phyloP scores from a whole-genome alignment of 2,797 vertebrate genomes.

The Ataeniobius toweri region DNA sequence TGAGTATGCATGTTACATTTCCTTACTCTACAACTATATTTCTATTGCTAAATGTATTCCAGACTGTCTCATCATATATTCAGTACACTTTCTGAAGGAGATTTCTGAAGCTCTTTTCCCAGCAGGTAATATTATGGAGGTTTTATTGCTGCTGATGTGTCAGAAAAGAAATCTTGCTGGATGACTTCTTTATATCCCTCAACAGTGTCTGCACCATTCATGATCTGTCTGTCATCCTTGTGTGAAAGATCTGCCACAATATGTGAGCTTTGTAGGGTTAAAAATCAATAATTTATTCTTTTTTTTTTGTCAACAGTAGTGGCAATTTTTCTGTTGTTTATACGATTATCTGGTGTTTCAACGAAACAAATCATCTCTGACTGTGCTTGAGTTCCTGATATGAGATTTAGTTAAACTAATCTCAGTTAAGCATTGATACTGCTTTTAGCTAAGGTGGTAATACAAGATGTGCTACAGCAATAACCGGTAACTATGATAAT shows the following conservation, averaged over 20 bases:
- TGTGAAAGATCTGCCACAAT: neutral
- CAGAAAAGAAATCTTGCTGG: neutral
- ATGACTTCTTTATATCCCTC: conserved; percentile 8
- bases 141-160: conserved; percentile 15
- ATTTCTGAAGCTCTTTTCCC: neutral
- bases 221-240: neutral
- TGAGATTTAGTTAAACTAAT: neutral
- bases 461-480: neutral
- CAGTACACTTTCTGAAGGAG: neutral
- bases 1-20: conserved; percentile 3
- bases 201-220: neutral
- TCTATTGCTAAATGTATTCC: neutral
- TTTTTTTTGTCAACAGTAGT: neutral
- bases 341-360: neutral
- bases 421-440: neutral
- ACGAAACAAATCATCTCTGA: neutral
- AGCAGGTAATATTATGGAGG: neutral
- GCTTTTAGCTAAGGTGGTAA: neutral
- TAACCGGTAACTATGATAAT: neutral
- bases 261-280: neutral
- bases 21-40: neutral
- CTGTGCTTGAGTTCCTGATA: neutral
- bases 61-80: neutral
- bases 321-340: neutral
- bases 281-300: neutral